These are phyloP conservation scores for Poecile atricapillus DNA, from an alignment of 2,113 vertebrate species.

Conservation along the genomic window DNA sequence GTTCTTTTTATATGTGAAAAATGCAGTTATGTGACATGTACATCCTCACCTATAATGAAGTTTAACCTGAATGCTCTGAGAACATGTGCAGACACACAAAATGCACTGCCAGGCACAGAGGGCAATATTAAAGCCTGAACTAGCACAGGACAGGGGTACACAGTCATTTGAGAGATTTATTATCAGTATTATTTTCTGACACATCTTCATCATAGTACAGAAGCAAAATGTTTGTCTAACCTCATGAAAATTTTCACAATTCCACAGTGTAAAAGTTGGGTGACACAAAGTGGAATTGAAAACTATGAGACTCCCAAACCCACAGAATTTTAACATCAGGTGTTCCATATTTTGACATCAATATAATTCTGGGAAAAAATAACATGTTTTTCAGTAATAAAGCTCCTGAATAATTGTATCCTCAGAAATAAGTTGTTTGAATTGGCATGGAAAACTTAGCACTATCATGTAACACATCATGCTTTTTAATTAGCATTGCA, in stretches of 20 bases:
- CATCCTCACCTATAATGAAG: not conserved
- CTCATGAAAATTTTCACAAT: not conserved
- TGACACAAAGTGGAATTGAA: not conserved
- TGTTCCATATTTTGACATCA: not conserved
- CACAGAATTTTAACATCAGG: not conserved
- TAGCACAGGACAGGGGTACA: not conserved
- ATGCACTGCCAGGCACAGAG: not conserved
- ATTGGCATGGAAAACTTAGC: not conserved
- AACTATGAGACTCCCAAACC: not conserved
- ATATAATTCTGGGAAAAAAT: not conserved
- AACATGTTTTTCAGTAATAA: not conserved
- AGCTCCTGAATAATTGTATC: not conserved
- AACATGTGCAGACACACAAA: rapidly evolving
- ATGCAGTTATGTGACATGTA: not conserved
- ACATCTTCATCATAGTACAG: not conserved
- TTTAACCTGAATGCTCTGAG: not conserved
- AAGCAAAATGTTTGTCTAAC: not conserved
- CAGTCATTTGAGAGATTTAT: not conserved
- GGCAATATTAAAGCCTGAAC: not conserved
- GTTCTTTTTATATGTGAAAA: not conserved
- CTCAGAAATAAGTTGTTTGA: not conserved
- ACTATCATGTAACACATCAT: not conserved
- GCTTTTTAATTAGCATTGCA: not conserved
- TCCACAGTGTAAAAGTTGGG: not conserved
- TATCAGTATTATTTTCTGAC: not conserved